Conservation (phyloP, 1,140 invertebrate genomes). For the Megalopta genalis region DNA sequence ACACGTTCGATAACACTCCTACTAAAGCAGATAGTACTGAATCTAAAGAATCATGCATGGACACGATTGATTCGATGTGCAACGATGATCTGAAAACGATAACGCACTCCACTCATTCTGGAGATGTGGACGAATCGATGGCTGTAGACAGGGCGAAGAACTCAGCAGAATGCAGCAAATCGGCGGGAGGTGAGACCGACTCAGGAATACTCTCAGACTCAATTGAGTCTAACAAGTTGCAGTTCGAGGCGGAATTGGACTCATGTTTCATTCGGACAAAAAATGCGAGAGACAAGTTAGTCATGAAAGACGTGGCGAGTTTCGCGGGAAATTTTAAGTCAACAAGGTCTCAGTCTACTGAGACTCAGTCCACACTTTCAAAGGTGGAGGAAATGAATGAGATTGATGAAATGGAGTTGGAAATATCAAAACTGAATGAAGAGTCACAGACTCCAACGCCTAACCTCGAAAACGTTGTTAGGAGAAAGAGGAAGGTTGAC, state of each 20-base stretch:
- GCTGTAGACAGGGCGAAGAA: not conserved
- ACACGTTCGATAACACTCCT: not conserved
- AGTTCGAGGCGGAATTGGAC: not conserved
- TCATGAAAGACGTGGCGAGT: not conserved
- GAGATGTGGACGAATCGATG: not conserved
- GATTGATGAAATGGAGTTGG: no score
- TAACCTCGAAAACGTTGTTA: not conserved
- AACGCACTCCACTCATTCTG: not conserved
- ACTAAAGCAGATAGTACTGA: not conserved
- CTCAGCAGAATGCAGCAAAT: conserved; percentile 1
- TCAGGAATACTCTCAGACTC: conserved; percentile 33
- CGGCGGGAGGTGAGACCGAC: conserved; percentile 16
- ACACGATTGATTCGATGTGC: not conserved
- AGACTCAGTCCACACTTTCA: not conserved
- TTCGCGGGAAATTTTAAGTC: not conserved
- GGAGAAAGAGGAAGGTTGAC: not conserved
- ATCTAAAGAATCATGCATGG: not conserved
- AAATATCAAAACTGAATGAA: not conserved
- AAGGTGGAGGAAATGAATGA: not conserved
- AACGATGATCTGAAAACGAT: not conserved
- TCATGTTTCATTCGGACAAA: not conserved
- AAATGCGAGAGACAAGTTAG: not conserved
- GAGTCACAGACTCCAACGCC: not conserved
- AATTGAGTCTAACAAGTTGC: conserved; percentile 6
- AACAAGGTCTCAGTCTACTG: no score